Percentiles rank a stretch among this genome's conserved stretches.
These are phyloP conservation scores for Mylabris sibirica DNA, from an alignment of 2,888 invertebrate species.

Conservation along the genomic window DNA sequence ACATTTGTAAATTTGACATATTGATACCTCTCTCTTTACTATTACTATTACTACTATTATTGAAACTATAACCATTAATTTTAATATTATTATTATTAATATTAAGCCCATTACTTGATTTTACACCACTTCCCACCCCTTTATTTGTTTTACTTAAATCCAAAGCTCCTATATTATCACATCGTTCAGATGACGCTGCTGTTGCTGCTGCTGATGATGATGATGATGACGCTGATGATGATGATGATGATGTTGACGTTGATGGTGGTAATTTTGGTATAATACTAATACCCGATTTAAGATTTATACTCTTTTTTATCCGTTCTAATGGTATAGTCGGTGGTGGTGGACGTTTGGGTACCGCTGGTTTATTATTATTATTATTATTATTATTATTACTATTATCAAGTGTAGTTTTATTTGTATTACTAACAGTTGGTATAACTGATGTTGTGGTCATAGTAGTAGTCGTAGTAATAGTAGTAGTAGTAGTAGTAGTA, in stretches of 20 bases:
- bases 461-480: slow-evolving; percentile 27
- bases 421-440: not conserved
- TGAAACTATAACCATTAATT: not conserved
- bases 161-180: slow-evolving; percentile 64
- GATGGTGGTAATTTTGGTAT: slow-evolving; percentile 51
- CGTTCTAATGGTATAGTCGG: slow-evolving; percentile 65
- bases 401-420: slow-evolving; percentile 3
- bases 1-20: slow-evolving; percentile 65
- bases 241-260: not conserved
- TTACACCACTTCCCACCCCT: not conserved
- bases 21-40: slow-evolving; percentile 21
- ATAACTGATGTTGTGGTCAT: slow-evolving; percentile 26
- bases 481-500: not conserved
- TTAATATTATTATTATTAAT: not conserved
- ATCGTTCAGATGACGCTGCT: slow-evolving; percentile 49
- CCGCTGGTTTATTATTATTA: slow-evolving; percentile 20
- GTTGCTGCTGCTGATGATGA: not conserved
- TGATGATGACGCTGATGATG: slow-evolving; percentile 34
- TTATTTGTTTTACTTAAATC: slow-evolving; percentile 58
- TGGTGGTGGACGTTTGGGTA: slow-evolving; percentile 62
- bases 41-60: slow-evolving; percentile 39
- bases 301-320: slow-evolving; percentile 59
- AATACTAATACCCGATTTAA: slow-evolving; percentile 53
- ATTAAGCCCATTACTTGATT: not conserved
- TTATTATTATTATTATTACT: too few species aligned